phyloP scores from a whole-genome alignment of 1,140 invertebrate species.

The Copidosoma floridanum region DNA sequence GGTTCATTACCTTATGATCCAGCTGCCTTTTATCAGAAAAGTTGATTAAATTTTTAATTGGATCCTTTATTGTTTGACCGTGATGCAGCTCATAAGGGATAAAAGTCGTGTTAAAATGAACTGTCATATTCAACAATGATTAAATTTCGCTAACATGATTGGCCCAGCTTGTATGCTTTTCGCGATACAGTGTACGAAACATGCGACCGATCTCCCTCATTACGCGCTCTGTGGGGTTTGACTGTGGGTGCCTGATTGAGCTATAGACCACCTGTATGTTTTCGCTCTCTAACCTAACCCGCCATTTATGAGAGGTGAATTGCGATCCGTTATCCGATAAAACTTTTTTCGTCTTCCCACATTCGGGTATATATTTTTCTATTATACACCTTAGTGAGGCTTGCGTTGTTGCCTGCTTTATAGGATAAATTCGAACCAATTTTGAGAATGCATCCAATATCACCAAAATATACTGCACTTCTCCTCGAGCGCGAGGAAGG shows the following conservation, averaged over 20 bases:
- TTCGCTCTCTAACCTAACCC: background rate
- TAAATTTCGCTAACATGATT: conserved; percentile 29
- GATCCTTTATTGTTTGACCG: conserved; percentile 22
- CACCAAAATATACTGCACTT: background rate
- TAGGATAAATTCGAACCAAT: background rate
- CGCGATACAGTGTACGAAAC: conserved; percentile 34
- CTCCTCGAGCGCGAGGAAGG: background rate
- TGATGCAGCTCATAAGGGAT: conserved; percentile 43
- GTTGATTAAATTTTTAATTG: background rate
- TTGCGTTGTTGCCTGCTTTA: background rate
- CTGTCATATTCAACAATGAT: conserved; percentile 40
- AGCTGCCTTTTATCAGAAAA: background rate
- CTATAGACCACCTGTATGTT: background rate
- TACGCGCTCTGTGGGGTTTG: conserved; percentile 15
- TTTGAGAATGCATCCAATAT: background rate
- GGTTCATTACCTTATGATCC: background rate
- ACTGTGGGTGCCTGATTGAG: background rate
- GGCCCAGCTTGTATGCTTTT: conserved; percentile 31
- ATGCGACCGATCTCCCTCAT: conserved; percentile 38
- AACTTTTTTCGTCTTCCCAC: background rate
- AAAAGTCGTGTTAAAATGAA: conserved; percentile 41
- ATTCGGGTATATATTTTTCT: background rate
- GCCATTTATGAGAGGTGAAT: background rate
- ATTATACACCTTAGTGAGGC: background rate
- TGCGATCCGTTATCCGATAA: conserved; percentile 16